Conservation (phyloP, 37 sponge, comb jelly and placozoan genomes). For the Hexactinellida sp. region DNA sequence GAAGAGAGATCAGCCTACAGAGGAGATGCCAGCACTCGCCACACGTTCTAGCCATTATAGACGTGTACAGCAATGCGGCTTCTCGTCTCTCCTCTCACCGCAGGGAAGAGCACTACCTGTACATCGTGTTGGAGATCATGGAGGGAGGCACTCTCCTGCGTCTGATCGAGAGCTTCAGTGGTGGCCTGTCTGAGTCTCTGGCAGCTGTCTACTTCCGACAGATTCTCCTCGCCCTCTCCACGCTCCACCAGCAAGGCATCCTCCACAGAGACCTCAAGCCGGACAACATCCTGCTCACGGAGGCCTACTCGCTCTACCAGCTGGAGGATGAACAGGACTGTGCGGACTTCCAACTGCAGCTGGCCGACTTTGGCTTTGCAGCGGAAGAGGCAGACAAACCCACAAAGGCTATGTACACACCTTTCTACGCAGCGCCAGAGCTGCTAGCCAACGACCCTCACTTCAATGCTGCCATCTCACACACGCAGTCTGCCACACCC, state of each 20-base stretch:
- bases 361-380: conserved; percentile 5
- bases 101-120: background rate
- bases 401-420: conserved; percentile 10
- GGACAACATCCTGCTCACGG: background rate
- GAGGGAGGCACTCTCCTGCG: background rate
- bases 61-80: conserved; percentile 12
- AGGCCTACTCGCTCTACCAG: background rate
- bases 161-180: background rate
- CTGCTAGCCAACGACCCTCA: background rate
- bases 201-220: conserved; percentile 13
- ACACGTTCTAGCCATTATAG: background rate
- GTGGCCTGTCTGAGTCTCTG: background rate
- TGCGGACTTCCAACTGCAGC: conserved; percentile 8
- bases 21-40: background rate
- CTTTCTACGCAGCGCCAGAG: background rate
- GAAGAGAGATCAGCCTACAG: conserved; percentile 5
- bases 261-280: conserved; percentile 1
- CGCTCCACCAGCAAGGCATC: conserved; percentile 13
- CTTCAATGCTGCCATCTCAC: background rate
- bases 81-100: background rate
- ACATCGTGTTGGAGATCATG: conserved; percentile 5
- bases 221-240: conserved; percentile 15
- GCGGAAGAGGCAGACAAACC: background rate
- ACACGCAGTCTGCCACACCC: background rate
- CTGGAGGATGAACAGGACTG: conserved; percentile 2